Conservation (phyloP, 2,888 invertebrate species). For the Phyllotreta striolata region DNA sequence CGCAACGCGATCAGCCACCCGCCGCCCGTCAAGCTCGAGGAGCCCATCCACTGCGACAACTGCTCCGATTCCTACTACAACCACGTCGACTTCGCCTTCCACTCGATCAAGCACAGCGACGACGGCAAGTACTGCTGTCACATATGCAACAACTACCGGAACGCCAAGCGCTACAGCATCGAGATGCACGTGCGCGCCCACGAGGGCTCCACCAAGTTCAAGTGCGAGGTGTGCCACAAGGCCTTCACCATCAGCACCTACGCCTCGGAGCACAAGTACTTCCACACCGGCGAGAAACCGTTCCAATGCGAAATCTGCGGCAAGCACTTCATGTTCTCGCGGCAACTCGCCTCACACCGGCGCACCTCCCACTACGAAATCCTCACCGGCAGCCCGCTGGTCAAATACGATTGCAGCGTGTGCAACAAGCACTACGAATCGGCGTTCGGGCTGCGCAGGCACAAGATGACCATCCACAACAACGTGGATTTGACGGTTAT, state of each 20-base stretch:
- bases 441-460: conserved; percentile 55
- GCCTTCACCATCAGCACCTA: conserved; percentile 50
- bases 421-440: conserved; percentile 60
- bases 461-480: conserved; percentile 54
- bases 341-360: conserved; percentile 63
- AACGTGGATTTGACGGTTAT: conserved; percentile 61
- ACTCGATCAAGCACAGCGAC: conserved; percentile 49
- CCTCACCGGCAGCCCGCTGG: conserved; percentile 48
- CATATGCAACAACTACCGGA: conserved; percentile 50
- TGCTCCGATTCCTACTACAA: conserved; percentile 60
- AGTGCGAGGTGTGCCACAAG: conserved; percentile 56
- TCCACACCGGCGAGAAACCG: conserved; percentile 57
- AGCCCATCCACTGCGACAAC: conserved; percentile 54
- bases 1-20: conserved; percentile 28
- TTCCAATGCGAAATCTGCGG: conserved; percentile 65
- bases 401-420: conserved; percentile 60
- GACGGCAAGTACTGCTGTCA: conserved; percentile 51
- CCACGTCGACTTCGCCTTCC: conserved; percentile 48
- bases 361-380: conserved; percentile 62
- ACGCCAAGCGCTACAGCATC: conserved; percentile 49
- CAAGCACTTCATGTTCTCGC: conserved; percentile 62
- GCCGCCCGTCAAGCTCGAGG: conserved; percentile 46
- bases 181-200: conserved; percentile 60
- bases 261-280: conserved; percentile 49
- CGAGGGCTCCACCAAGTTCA: conserved; percentile 52